A percentile compares a stretch with the other conserved stretches of the same genome.
Conservation (phyloP, 2,888 invertebrate species). For the Sesamia inferens region DNA sequence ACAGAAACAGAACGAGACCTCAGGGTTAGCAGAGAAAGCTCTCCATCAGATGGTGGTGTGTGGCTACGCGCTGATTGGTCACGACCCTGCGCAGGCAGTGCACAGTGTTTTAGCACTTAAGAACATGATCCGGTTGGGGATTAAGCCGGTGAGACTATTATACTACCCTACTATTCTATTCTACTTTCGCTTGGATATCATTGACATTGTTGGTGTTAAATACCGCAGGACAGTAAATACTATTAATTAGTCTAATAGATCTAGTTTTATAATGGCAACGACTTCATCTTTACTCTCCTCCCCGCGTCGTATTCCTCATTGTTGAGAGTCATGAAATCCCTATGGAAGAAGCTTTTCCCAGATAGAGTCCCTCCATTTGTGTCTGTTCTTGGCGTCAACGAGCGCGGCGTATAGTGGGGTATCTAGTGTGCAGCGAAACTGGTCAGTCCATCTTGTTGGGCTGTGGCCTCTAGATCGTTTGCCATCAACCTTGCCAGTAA, state of each 20-base stretch:
- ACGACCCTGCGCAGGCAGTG: slow-evolving; percentile 83
- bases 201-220: background rate
- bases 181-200: background rate
- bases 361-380: too few relatives aligned
- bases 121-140: slow-evolving; percentile 77
- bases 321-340: too few relatives aligned
- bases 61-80: slow-evolving; percentile 85
- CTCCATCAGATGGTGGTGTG: slow-evolving; percentile 87
- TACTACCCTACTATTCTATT: too few relatives aligned
- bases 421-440: too few relatives aligned
- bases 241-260: background rate
- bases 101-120: slow-evolving; percentile 78
- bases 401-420: too few relatives aligned
- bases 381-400: too few relatives aligned
- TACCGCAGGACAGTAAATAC: background rate
- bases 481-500: too few relatives aligned
- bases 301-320: too few relatives aligned
- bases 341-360: too few relatives aligned
- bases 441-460: too few relatives aligned
- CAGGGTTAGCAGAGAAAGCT: slow-evolving; percentile 82
- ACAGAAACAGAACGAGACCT: slow-evolving; percentile 77
- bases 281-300: background rate
- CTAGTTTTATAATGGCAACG: background rate
- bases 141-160: slow-evolving; percentile 76
- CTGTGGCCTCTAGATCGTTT: too few relatives aligned